Conservation (phyloP, 2,888 invertebrate genomes). For the Epiblema foenella region DNA sequence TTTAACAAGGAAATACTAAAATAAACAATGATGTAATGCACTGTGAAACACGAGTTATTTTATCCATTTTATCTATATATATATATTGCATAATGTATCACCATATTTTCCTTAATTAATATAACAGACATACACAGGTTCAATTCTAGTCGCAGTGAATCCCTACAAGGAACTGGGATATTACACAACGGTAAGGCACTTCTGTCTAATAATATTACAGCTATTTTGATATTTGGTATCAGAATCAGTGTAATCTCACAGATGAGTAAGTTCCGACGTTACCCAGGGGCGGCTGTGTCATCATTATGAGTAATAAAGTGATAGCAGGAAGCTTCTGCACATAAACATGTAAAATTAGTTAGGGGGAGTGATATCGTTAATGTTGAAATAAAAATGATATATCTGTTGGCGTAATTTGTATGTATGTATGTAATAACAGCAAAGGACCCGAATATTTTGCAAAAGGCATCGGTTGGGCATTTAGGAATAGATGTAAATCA, state of each 20-base stretch:
- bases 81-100: slow-evolving; percentile 10
- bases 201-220: slow-evolving; percentile 39
- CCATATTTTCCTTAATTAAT: slow-evolving; percentile 80
- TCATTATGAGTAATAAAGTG: slow-evolving; percentile 34
- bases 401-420: neutral
- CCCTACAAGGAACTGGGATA: slow-evolving; percentile 96
- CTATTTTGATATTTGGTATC: slow-evolving; percentile 31
- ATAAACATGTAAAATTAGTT: slow-evolving; percentile 21
- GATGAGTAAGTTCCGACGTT: slow-evolving; percentile 19
- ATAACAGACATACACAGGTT: slow-evolving; percentile 95
- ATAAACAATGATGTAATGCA: slow-evolving; percentile 10
- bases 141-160: slow-evolving; percentile 96
- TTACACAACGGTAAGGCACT: slow-evolving; percentile 92
- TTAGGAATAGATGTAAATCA: neutral
- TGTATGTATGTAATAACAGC: too few species aligned
- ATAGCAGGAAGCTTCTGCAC: slow-evolving; percentile 19
- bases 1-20: neutral
- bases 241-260: slow-evolving; percentile 22
- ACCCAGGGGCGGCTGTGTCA: slow-evolving; percentile 31
- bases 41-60: slow-evolving; percentile 11
- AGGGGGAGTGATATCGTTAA: slow-evolving; percentile 18
- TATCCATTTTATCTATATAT: neutral
- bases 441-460: too few species aligned
- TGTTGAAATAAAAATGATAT: neutral
- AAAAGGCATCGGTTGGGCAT: too few species aligned